Conservation (phyloP, 2,888 invertebrate genomes). For the Amphipoea oculea region DNA sequence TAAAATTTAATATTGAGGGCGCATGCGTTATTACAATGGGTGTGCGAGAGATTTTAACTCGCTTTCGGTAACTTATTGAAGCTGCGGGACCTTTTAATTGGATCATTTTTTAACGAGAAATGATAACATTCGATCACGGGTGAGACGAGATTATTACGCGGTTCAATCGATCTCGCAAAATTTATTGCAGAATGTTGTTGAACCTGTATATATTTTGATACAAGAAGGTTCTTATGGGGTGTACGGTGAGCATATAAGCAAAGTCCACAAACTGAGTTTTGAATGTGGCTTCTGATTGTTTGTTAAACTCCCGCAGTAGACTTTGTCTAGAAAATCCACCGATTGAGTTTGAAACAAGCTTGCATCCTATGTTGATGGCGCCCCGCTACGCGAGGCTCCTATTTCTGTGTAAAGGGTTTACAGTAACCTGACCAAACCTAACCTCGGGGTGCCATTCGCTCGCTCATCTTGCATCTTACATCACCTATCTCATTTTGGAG, state of each 20-base stretch:
- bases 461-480: too few species aligned
- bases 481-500: too few species aligned
- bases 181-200: constrained; percentile 65
- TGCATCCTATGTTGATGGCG: too few species aligned
- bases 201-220: constrained; percentile 31
- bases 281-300: too few species aligned
- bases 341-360: too few species aligned
- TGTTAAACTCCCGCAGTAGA: too few species aligned
- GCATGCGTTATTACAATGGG: constrained; percentile 90
- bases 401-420: too few species aligned
- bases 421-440: too few species aligned
- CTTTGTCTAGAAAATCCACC: too few species aligned
- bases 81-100: constrained; percentile 85
- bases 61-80: constrained; percentile 88
- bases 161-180: constrained; percentile 75
- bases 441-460: too few species aligned
- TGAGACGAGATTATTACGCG: constrained; percentile 79
- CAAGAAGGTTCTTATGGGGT: constrained; percentile 42
- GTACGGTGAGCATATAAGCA: constrained; percentile 3
- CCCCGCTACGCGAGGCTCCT: too few species aligned
- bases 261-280: too few species aligned
- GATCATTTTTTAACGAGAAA: constrained; percentile 89
- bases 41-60: constrained; percentile 88
- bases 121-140: constrained; percentile 84
- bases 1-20: constrained; percentile 91